Evolutionary conservation across 2,888 invertebrate species (phyloP), one percentile per base, ranked within the genome.

Genomic region (Itoplectis maculator): DNA sequence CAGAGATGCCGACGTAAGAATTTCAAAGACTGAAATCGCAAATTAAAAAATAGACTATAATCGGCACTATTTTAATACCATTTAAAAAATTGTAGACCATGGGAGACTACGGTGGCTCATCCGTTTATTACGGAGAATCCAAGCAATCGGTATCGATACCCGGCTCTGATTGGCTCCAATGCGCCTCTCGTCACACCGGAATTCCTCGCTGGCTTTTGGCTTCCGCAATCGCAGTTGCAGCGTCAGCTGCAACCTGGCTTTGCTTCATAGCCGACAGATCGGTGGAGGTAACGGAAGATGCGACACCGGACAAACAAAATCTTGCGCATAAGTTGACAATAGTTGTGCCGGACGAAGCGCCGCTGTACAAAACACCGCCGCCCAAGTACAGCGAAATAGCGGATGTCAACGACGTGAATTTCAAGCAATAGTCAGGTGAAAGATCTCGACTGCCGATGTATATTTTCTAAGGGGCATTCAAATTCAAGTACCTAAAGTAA

Each of bases 101-200:
- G 74, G 91, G 65, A 40, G 83, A 92, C 82, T 92, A 92, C 59
- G 88, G 89, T 45, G 84, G 88, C 69, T 88, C 89, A 29, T 88
- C 91, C 1, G 91, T 92, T 70, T 91, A 91, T 56, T 87, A 90
- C 42, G 88, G 87, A 35, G 92, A 92, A 81, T 81, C 78, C 37
- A 91, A 90, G 37, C 90, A 89, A 85, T 85, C 88, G 6, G 81
- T 84, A 72, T 87, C 89, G 35, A 73, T 86, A 35, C 88, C 88
- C 63, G 89, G 88, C 80, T 88, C 89, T 6, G 88, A 90, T 85
- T 91, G 89, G 89, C 79, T 91, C 85, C 80, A 89, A 87, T 74
- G 89, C 88, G 54, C 87, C 82, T 74, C 89, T 86, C 70, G 74
- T 68, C 79, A 83, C 20, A 88, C 88, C 13, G 88, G 88, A 80